phyloP scores from a whole-genome alignment of 1,140 invertebrate genomes.

The Anthonomus grandis region DNA sequence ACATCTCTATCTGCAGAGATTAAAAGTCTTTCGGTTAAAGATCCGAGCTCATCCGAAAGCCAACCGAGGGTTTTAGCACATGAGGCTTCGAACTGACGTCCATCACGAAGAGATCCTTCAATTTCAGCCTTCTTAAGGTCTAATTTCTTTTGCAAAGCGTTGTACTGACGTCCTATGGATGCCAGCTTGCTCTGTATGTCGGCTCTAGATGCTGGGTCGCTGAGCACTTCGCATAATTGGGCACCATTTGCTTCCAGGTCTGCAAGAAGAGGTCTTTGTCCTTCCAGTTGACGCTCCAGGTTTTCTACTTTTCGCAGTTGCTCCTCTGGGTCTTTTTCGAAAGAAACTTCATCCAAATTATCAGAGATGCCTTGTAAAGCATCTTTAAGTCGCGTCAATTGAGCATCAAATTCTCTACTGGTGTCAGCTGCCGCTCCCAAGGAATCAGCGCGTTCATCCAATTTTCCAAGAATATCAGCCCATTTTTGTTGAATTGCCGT shows the following conservation, averaged over 20 bases:
- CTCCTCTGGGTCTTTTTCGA: slow-evolving; percentile 81
- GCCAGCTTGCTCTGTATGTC: slow-evolving; percentile 88
- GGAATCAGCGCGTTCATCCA: slow-evolving; percentile 80
- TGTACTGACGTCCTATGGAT: slow-evolving; percentile 78
- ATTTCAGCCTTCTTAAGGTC: slow-evolving; percentile 87
- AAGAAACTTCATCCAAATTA: slow-evolving; percentile 78
- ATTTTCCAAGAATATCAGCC: slow-evolving; percentile 72
- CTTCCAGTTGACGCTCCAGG: slow-evolving; percentile 82
- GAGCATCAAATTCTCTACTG: slow-evolving; percentile 86
- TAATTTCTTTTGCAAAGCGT: slow-evolving; percentile 81
- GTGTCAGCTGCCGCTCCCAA: slow-evolving; percentile 84
- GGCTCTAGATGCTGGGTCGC: slow-evolving; percentile 82
- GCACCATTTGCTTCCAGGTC: slow-evolving; percentile 84
- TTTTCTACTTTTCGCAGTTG: slow-evolving; percentile 82
- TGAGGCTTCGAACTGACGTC: slow-evolving; percentile 80
- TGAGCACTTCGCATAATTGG: slow-evolving; percentile 83
- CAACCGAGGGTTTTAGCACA: slow-evolving; percentile 85
- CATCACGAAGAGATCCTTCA: slow-evolving; percentile 79
- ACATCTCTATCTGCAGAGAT: slow-evolving; percentile 83
- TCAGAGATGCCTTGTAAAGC: slow-evolving; percentile 82
- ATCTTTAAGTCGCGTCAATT: slow-evolving; percentile 72
- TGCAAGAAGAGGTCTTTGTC: slow-evolving; percentile 79
- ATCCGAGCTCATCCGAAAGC: slow-evolving; percentile 74
- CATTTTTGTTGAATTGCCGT: slow-evolving; percentile 69
- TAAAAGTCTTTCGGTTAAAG: slow-evolving; percentile 70